Conservation (phyloP, 2,888 invertebrate genomes). For the Tiphia femorata region DNA sequence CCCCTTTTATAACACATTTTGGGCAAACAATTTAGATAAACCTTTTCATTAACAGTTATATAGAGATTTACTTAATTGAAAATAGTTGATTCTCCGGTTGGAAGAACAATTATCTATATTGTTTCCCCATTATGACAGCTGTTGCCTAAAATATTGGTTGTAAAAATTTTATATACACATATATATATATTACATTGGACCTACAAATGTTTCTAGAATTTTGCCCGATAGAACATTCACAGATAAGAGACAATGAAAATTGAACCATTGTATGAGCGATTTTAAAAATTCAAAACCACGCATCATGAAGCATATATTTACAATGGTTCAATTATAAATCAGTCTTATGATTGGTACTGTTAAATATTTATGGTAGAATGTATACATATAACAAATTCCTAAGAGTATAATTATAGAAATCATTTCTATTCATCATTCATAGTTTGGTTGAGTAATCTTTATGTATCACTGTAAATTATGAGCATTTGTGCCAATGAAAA, state of each 20-base stretch:
- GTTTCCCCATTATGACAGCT: constrained; percentile 18
- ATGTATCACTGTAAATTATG: constrained; percentile 11
- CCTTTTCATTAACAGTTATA: background rate
- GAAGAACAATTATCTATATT: constrained; percentile 10
- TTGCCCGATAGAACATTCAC: constrained; percentile 40
- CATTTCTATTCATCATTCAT: constrained; percentile 26
- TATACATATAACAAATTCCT: constrained; percentile 23
- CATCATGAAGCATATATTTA: background rate
- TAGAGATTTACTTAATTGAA: background rate
- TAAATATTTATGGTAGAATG: no score
- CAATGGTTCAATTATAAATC: constrained; percentile 12
- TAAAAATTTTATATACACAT: constrained; percentile 25
- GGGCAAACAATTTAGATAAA: constrained; percentile 1
- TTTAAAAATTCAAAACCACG: background rate
- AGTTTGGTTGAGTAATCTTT: constrained; percentile 2
- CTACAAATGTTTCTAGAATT: constrained; percentile 41
- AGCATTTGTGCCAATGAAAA: constrained; percentile 34
- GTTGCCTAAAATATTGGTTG: constrained; percentile 29
- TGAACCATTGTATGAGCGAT: constrained; percentile 15
- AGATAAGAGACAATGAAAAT: constrained; percentile 30
- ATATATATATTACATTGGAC: constrained; percentile 39
- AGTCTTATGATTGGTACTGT: no score
- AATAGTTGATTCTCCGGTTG: constrained; percentile 9
- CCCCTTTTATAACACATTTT: background rate
- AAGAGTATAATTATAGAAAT: constrained; percentile 30